Conservation (phyloP, 2,888 invertebrate species). For the Timandra comae region DNA sequence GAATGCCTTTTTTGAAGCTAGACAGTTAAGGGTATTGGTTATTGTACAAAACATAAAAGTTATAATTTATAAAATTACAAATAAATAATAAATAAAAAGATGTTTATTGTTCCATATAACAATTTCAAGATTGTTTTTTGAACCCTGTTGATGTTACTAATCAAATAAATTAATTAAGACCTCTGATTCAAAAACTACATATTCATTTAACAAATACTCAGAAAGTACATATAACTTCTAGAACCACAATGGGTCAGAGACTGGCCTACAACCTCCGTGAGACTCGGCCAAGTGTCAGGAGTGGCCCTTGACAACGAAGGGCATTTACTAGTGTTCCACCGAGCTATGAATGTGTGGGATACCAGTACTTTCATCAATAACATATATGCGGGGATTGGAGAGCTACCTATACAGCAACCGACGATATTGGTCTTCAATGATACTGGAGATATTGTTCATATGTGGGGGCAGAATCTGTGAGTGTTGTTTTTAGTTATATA, state of each 20-base stretch:
- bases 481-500: slow-evolving; percentile 28
- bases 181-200: no score
- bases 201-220: no score
- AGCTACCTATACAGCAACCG: slow-evolving; percentile 78
- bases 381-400: slow-evolving; percentile 68
- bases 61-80: no score
- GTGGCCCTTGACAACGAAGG: slow-evolving; percentile 86
- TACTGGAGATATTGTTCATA: slow-evolving; percentile 77
- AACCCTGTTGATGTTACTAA: no score
- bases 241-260: slow-evolving; percentile 71
- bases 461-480: slow-evolving; percentile 84
- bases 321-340: slow-evolving; percentile 87
- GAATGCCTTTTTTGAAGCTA: no score
- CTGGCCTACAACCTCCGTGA: slow-evolving; percentile 72
- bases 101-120: no score
- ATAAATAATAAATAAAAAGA: no score
- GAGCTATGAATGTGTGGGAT: slow-evolving; percentile 82
- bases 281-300: slow-evolving; percentile 87
- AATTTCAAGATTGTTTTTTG: no score
- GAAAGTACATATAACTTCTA: slow-evolving; percentile 28
- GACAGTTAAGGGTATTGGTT: no score
- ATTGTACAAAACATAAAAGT: no score
- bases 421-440: slow-evolving; percentile 81
- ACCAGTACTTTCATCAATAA: slow-evolving; percentile 77
- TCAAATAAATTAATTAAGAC: no score